phyloP scores from a whole-genome alignment of 1,140 invertebrate species.

The Temnothorax longispinosus region DNA sequence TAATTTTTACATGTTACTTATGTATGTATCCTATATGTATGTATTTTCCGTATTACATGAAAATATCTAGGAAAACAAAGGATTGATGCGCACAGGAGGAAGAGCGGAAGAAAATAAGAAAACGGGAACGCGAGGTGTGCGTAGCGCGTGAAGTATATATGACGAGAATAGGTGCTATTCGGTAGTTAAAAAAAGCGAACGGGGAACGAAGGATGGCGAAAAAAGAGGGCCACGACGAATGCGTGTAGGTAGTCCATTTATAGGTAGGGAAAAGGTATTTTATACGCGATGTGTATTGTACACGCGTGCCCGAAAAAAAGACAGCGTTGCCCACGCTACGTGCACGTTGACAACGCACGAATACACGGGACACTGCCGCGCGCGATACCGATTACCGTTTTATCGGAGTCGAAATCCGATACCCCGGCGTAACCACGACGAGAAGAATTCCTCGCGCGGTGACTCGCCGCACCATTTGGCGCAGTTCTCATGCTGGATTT shows the following conservation, averaged over 20 bases:
- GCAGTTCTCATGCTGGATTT: background rate
- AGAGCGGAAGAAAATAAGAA: background rate
- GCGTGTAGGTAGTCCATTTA: constrained; percentile 69
- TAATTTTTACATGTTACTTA: background rate
- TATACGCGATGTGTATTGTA: constrained; percentile 54
- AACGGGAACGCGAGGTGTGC: background rate
- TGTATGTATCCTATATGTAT: background rate
- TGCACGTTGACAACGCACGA: constrained; percentile 6
- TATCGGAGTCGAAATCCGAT: constrained; percentile 26
- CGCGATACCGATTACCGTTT: constrained; percentile 44
- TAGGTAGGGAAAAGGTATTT: constrained; percentile 74
- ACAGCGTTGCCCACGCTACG: background rate
- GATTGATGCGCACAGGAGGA: background rate
- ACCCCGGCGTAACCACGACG: background rate
- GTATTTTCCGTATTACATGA: background rate
- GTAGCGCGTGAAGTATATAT: constrained; percentile 8
- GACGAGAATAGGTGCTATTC: constrained; percentile 74
- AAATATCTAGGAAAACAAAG: background rate
- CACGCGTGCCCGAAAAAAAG: background rate
- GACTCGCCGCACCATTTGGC: constrained; percentile 7
- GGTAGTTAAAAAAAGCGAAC: constrained; percentile 53
- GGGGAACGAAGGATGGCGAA: background rate
- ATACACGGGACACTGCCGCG: background rate
- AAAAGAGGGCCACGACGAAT: constrained; percentile 13
- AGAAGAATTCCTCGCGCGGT: constrained; percentile 3